Evolutionary conservation across 2,888 invertebrate genomes (phyloP).

Genomic region (Epistrophe eligans): DNA sequence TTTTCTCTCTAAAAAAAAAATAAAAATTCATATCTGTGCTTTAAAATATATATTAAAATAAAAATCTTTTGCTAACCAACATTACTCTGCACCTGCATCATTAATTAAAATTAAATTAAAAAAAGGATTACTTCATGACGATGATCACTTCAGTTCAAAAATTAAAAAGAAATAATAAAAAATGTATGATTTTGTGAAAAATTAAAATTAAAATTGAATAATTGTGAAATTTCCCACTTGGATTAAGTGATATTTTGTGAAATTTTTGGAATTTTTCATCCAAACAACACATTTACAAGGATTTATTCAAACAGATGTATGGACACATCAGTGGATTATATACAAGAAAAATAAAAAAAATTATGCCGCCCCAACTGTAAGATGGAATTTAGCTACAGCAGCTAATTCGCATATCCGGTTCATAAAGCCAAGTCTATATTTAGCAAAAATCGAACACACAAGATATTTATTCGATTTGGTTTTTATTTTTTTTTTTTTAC

Average conservation of each 20-base stretch:
- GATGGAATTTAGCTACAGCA: conserved; percentile 54
- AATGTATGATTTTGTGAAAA: conserved; percentile 19
- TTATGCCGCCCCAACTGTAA: conserved; percentile 62
- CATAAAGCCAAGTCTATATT: conserved; percentile 74
- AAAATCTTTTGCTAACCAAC: conserved; percentile 54
- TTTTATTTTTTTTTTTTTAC: background rate
- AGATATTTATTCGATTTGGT: conserved; percentile 19
- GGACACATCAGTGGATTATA: conserved; percentile 61
- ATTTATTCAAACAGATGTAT: conserved; percentile 71
- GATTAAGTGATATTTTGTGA: conserved; percentile 64
- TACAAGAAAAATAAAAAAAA: background rate
- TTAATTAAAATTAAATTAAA: conserved; percentile 22
- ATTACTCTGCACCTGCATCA: conserved; percentile 49
- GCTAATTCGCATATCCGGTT: conserved; percentile 75
- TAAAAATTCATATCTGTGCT: conserved; percentile 40
- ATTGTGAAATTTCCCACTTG: conserved; percentile 54
- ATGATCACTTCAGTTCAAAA: conserved; percentile 56
- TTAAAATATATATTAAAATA: conserved; percentile 37
- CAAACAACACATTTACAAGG: conserved; percentile 43
- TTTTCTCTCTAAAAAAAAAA: background rate
- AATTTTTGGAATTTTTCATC: conserved; percentile 56
- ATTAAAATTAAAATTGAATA: conserved; percentile 8
- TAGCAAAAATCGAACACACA: conserved; percentile 65
- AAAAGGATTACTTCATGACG: conserved; percentile 57
- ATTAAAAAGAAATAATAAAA: background rate